Evolutionary conservation across 2,113 vertebrate genomes (phyloP).

Genomic region (Poeciliopsis retropinna): DNA sequence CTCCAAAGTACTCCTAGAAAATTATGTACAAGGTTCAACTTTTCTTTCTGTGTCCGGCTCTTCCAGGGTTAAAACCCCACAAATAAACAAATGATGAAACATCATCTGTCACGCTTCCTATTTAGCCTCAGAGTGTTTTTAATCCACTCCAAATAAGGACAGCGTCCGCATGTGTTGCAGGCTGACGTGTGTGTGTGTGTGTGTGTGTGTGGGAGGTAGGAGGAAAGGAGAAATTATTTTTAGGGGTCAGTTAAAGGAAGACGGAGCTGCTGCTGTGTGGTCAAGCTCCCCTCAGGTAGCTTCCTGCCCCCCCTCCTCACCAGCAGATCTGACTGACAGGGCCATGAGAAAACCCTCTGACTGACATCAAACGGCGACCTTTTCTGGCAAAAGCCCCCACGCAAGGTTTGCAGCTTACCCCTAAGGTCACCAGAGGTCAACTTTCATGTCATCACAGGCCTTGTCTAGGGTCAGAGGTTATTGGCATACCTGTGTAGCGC

Average conservation of each 20-base stretch:
- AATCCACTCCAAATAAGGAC: constrained; percentile 59
- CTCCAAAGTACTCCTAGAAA: too few relatives aligned
- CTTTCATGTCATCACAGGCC: constrained; percentile 75
- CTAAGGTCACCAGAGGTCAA: constrained; percentile 64
- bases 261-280: constrained; percentile 42
- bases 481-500: constrained; percentile 76
- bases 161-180: constrained; percentile 38
- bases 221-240: constrained; percentile 46
- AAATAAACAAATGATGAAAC: constrained; percentile 56
- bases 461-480: constrained; percentile 66
- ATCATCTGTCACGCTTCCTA: constrained; percentile 46
- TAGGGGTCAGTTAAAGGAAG: constrained; percentile 56
- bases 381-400: constrained; percentile 72
- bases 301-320: constrained; percentile 26
- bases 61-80: constrained; percentile 10
- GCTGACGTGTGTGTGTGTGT: constrained; percentile 1
- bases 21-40: too few relatives aligned
- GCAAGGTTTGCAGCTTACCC: constrained; percentile 31
- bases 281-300: constrained; percentile 70
- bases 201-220: not conserved
- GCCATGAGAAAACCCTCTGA: constrained; percentile 66
- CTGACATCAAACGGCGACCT: constrained; percentile 73
- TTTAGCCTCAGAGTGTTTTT: constrained; percentile 53
- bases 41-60: too few relatives aligned
- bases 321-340: constrained; percentile 38